These are phyloP conservation scores for Wiebesia pumilae DNA, from an alignment of 1,140 invertebrate species.

Conservation along the genomic window DNA sequence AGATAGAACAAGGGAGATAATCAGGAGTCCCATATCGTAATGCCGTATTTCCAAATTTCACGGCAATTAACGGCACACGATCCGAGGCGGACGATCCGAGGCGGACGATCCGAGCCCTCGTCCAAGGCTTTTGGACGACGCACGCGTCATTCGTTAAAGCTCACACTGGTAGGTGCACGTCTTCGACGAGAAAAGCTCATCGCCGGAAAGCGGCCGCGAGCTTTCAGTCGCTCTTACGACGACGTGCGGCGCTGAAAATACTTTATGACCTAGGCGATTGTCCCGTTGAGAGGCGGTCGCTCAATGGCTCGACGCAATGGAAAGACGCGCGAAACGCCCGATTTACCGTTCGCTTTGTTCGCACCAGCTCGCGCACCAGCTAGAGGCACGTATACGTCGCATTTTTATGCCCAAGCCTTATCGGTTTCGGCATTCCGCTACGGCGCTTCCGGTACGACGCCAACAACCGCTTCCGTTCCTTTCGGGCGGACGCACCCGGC, in stretches of 20 bases:
- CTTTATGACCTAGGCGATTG: neutral
- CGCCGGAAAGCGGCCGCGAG: neutral
- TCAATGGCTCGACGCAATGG: neutral
- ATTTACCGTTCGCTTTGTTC: conserved; percentile 33
- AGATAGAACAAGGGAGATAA: too few species aligned
- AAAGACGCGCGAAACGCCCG: conserved; percentile 23
- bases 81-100: too few species aligned
- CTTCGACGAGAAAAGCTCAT: neutral
- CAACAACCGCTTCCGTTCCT: conserved; percentile 41
- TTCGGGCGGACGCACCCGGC: conserved; percentile 24
- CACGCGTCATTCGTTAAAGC: too few species aligned
- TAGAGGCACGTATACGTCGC: neutral
- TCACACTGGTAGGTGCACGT: neutral
- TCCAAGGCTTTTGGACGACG: too few species aligned
- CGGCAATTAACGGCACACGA: too few species aligned
- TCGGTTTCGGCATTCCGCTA: conserved; percentile 56
- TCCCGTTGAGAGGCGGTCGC: conserved; percentile 3
- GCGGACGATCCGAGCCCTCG: too few species aligned
- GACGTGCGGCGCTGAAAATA: neutral
- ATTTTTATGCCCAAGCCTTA: conserved; percentile 37
- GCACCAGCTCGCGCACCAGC: neutral
- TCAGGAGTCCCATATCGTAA: neutral
- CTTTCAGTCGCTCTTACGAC: neutral
- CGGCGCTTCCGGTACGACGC: conserved; percentile 41
- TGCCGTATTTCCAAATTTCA: too few species aligned